Evolutionary conservation across 2,888 invertebrate genomes (phyloP).

Genomic region (Hydropsyche betteni): DNA sequence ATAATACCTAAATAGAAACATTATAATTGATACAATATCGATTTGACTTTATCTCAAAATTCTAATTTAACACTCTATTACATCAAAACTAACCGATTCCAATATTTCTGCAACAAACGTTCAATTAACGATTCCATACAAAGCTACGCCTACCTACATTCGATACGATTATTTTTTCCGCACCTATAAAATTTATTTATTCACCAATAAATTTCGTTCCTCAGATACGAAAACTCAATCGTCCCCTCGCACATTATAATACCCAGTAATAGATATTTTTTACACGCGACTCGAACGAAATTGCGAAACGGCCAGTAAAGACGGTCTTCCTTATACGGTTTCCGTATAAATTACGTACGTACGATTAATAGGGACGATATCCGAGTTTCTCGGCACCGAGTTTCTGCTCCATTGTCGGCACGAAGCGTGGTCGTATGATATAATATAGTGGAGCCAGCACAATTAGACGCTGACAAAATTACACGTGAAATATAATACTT

Average conservation of each 20-base stretch:
- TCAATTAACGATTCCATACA: too few relatives aligned
- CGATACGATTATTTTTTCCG: not conserved
- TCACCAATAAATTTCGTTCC: not conserved
- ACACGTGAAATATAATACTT: conserved; percentile 37
- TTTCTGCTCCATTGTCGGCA: conserved; percentile 8
- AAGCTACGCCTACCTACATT: too few relatives aligned
- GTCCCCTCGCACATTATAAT: not conserved
- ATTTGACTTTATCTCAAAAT: too few relatives aligned
- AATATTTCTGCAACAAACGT: too few relatives aligned
- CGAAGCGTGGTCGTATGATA: conserved; percentile 42
- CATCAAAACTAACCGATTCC: too few relatives aligned
- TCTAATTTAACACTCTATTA: too few relatives aligned
- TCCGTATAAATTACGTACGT: conserved; percentile 23
- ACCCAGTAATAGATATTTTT: too few relatives aligned
- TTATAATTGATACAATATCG: too few relatives aligned
- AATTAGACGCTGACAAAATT: conserved; percentile 42
- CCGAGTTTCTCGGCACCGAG: not conserved
- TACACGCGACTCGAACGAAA: too few relatives aligned
- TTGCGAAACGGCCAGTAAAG: conserved; percentile 1
- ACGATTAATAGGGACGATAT: conserved; percentile 17
- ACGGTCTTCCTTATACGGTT: conserved; percentile 24
- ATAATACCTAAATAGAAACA: too few relatives aligned
- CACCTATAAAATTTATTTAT: conserved; percentile 27
- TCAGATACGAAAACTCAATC: too few relatives aligned
- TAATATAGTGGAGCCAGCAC: conserved; percentile 31